These are phyloP conservation scores for Dendrolimus kikuchii DNA, from an alignment of 1,140 invertebrate genomes.

Conservation along the genomic window DNA sequence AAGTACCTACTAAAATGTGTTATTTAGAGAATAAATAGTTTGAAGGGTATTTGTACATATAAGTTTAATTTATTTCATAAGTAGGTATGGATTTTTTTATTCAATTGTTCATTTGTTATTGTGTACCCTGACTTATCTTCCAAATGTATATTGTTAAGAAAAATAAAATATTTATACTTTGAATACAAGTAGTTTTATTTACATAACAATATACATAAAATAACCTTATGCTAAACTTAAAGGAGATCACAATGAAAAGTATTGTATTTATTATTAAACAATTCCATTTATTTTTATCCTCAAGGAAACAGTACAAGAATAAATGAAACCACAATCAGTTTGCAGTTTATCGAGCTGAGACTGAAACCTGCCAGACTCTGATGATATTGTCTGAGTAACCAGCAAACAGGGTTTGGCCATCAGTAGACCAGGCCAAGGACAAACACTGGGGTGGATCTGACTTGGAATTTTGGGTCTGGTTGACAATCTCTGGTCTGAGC, in stretches of 20 bases:
- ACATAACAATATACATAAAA: slow-evolving; percentile 13
- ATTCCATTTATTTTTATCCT: slow-evolving; percentile 69
- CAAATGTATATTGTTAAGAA: slow-evolving; percentile 8
- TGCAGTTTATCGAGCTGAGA: slow-evolving; percentile 78
- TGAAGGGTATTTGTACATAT: too few species aligned
- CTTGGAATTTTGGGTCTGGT: slow-evolving; percentile 78
- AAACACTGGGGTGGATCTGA: slow-evolving; percentile 96
- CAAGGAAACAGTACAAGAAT: slow-evolving; percentile 50
- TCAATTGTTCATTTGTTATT: background rate
- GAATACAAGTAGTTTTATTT: slow-evolving; percentile 10
- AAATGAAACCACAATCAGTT: slow-evolving; percentile 50
- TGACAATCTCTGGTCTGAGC: slow-evolving; percentile 93
- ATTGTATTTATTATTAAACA: slow-evolving; percentile 28
- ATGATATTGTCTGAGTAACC: slow-evolving; percentile 99
- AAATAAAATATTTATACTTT: slow-evolving; percentile 4
- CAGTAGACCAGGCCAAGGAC: slow-evolving; percentile 98
- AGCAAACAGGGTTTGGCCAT: slow-evolving; percentile 99
- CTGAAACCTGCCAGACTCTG: slow-evolving; percentile 98
- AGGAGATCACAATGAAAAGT: slow-evolving; percentile 53
- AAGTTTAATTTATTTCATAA: too few species aligned
- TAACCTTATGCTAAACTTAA: slow-evolving; percentile 16
- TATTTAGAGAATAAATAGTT: too few species aligned
- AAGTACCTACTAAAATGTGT: too few species aligned
- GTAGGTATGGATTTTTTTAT: too few species aligned
- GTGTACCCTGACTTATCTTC: slow-evolving; percentile 4